Percentiles rank a stretch among this genome's conserved stretches.
Conservation (phyloP, 2,888 invertebrate genomes). For the Chalcis sispes region DNA sequence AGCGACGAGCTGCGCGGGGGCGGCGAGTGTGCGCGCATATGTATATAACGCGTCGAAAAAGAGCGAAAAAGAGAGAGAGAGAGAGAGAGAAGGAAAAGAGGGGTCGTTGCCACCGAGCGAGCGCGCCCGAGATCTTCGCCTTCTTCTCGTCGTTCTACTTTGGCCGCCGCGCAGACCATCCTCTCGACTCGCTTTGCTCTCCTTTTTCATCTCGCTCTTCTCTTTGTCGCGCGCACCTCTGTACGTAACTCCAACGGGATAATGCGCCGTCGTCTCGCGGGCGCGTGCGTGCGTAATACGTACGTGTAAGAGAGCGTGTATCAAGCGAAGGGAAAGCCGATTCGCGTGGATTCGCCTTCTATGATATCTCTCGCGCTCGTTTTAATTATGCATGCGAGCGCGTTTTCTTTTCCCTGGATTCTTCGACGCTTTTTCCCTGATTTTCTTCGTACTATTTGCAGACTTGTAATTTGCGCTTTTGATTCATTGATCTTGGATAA, state of each 20-base stretch:
- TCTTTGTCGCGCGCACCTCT: background rate
- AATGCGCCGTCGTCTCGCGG: no score
- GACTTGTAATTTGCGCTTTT: no score
- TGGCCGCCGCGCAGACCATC: background rate
- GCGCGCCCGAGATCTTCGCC: conserved; percentile 64
- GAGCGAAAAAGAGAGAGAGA: conserved; percentile 60
- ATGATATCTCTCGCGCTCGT: background rate
- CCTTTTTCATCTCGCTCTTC: background rate
- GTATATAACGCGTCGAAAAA: conserved; percentile 50
- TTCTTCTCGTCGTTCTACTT: conserved; percentile 55
- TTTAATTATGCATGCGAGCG: background rate
- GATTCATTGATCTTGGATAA: no score
- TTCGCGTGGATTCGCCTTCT: conserved; percentile 13
- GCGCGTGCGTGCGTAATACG: background rate
- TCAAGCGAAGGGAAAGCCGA: background rate
- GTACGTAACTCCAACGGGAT: no score
- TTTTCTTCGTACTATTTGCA: no score
- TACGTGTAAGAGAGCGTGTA: no score
- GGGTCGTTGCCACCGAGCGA: conserved; percentile 73
- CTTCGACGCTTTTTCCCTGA: no score
- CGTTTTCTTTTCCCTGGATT: background rate
- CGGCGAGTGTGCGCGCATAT: background rate
- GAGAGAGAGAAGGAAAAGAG: conserved; percentile 53
- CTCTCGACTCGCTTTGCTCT: background rate
- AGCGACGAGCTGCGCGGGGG: conserved; percentile 58